Percentiles rank a stretch among this genome's conserved stretches.
Evolutionary conservation across 2,113 vertebrate species (phyloP).

Genomic region (Hipposideros armiger): DNA sequence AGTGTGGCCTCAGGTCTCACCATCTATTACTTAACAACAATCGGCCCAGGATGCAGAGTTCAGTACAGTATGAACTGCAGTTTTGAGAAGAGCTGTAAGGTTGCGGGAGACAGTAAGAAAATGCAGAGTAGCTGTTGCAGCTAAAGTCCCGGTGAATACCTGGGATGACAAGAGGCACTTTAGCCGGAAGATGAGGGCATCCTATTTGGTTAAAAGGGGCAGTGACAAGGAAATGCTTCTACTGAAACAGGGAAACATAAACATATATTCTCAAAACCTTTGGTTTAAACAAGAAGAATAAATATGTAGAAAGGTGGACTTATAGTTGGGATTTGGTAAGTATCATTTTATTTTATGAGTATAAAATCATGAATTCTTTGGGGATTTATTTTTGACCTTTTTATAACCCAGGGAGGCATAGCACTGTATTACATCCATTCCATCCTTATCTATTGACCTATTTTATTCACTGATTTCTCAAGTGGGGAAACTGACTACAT

Average conservation of each 20-base stretch:
- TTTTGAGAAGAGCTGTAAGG: slow-evolving; percentile 82
- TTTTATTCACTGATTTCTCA: slow-evolving; percentile 85
- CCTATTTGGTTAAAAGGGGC: slow-evolving; percentile 74
- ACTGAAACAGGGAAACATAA: slow-evolving; percentile 72
- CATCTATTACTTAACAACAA: slow-evolving; percentile 85
- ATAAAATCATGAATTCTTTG: slow-evolving; percentile 54
- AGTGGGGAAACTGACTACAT: slow-evolving; percentile 85
- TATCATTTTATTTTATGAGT: slow-evolving; percentile 78
- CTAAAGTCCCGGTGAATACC: slow-evolving; percentile 81
- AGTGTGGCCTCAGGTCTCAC: slow-evolving; percentile 81
- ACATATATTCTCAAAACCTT: slow-evolving; percentile 69
- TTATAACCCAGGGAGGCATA: slow-evolving; percentile 72
- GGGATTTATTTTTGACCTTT: slow-evolving; percentile 76
- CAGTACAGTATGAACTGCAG: slow-evolving; percentile 82
- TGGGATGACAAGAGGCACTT: slow-evolving; percentile 84
- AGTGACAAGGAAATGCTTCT: slow-evolving; percentile 84
- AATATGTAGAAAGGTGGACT: slow-evolving; percentile 59
- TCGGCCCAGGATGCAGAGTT: slow-evolving; percentile 76
- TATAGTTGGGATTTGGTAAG: slow-evolving; percentile 75
- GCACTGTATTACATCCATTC: slow-evolving; percentile 65
- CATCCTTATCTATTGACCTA: slow-evolving; percentile 82
- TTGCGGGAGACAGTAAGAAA: slow-evolving; percentile 84
- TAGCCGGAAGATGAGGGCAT: slow-evolving; percentile 60
- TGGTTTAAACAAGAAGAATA: slow-evolving; percentile 73
- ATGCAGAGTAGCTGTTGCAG: slow-evolving; percentile 84